Evolutionary conservation across 2,888 invertebrate species (phyloP).

Genomic region (Spodoptera picta): DNA sequence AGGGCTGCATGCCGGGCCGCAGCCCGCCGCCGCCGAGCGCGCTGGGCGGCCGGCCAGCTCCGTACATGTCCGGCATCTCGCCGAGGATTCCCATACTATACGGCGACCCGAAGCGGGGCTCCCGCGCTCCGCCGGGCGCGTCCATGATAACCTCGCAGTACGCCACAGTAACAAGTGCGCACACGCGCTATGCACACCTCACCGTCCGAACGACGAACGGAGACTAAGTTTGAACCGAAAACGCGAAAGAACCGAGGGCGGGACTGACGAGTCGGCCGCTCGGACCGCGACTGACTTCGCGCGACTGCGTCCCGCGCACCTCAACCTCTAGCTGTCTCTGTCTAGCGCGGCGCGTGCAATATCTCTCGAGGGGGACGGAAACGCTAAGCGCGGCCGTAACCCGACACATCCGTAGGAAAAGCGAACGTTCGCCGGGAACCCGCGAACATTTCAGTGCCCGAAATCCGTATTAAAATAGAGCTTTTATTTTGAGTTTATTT

Average conservation of each 20-base stretch:
- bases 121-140: slow-evolving; percentile 95
- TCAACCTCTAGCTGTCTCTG: slow-evolving; percentile 83
- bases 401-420: slow-evolving; percentile 87
- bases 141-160: slow-evolving; percentile 93
- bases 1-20: slow-evolving; percentile 89
- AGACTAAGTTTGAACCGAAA: slow-evolving; percentile 82
- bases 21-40: slow-evolving; percentile 85
- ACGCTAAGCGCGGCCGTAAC: slow-evolving; percentile 76
- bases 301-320: slow-evolving; percentile 80
- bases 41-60: slow-evolving; percentile 90
- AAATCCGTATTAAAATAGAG: slow-evolving; percentile 88
- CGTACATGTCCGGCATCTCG: slow-evolving; percentile 95
- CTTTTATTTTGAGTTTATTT: slow-evolving; percentile 88
- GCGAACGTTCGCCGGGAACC: slow-evolving; percentile 78
- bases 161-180: slow-evolving; percentile 89
- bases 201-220: slow-evolving; percentile 87
- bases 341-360: slow-evolving; percentile 60
- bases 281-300: slow-evolving; percentile 89
- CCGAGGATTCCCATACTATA: slow-evolving; percentile 95
- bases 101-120: slow-evolving; percentile 96
- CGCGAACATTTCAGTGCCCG: slow-evolving; percentile 85
- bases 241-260: slow-evolving; percentile 87
- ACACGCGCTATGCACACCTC: slow-evolving; percentile 84
- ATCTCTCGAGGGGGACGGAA: slow-evolving; percentile 73
- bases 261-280: slow-evolving; percentile 89